phyloP scores from a whole-genome alignment of 2,797 vertebrate species.

The Ptychobarbus kaznakovi region DNA sequence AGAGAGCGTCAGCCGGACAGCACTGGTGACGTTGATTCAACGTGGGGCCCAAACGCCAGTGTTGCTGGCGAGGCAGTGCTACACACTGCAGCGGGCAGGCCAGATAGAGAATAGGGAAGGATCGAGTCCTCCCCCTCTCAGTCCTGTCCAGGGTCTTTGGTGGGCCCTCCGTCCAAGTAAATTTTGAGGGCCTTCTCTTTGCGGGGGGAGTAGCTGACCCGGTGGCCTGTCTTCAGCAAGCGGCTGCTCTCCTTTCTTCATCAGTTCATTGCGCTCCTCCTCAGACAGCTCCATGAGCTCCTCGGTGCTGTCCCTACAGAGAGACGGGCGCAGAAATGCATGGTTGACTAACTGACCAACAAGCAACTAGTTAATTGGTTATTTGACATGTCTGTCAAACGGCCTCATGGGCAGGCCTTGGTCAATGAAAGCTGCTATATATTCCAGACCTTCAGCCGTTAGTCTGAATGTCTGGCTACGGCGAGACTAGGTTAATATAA shows the following conservation, averaged over 20 bases:
- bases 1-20: conserved; percentile 78
- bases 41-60: conserved; percentile 70
- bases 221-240: conserved; percentile 97
- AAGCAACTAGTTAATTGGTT: conserved; percentile 3
- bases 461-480: too few species aligned
- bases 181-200: conserved; percentile 99
- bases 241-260: conserved; percentile 99
- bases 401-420: too few species aligned
- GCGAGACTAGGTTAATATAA: too few species aligned
- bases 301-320: conserved; percentile 90
- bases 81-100: conserved; percentile 79
- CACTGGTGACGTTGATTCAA: conserved; percentile 85
- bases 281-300: conserved; percentile 93
- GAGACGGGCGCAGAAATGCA: neutral
- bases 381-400: too few species aligned
- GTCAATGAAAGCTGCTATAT: too few species aligned
- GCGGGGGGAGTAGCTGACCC: conserved; percentile 96
- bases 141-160: conserved; percentile 94
- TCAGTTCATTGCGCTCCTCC: conserved; percentile 94
- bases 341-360: neutral
- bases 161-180: conserved; percentile 95
- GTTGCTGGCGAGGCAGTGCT: conserved; percentile 79
- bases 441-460: too few species aligned
- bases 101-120: conserved; percentile 71
- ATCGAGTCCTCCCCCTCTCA: conserved; percentile 74